These are phyloP conservation scores for Pogoniulus pusillus DNA, from an alignment of 2,797 vertebrate genomes.

Conservation along the genomic window DNA sequence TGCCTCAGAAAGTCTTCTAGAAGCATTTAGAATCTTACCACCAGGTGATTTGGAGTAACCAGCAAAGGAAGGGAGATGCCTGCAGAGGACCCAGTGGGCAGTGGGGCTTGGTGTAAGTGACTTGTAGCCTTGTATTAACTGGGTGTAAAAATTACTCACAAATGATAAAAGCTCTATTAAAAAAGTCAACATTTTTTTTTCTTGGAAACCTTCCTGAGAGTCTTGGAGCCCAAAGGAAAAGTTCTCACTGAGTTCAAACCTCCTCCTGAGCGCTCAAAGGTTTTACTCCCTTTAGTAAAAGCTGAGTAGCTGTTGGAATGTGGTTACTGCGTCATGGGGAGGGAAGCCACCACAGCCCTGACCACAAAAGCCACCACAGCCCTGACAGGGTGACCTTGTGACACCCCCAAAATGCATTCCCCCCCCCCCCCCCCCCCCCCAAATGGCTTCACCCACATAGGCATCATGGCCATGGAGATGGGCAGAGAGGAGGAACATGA, in stretches of 20 bases:
- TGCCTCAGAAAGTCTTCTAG: background rate
- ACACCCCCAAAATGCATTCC: background rate
- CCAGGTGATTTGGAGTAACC: background rate
- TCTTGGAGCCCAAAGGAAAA: background rate
- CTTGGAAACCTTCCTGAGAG: background rate
- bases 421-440: no score
- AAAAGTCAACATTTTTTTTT: background rate
- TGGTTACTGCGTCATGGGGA: rapidly evolving
- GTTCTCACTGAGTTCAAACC: background rate
- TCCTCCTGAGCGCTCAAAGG: background rate
- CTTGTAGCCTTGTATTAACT: background rate
- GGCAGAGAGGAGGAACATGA: rapidly evolving
- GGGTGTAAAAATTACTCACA: background rate
- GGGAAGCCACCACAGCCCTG: background rate
- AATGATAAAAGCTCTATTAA: background rate
- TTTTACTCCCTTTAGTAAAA: background rate
- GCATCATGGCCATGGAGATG: rapidly evolving
- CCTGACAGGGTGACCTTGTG: background rate
- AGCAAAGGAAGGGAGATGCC: background rate
- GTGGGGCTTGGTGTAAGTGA: background rate
- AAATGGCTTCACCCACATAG: background rate
- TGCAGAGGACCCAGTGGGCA: background rate
- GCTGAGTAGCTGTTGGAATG: background rate
- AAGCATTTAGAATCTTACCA: background rate
- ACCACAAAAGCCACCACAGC: background rate